Base-by-base conservation (phyloP, 2,797 vertebrate species). In the Ceryle rudis region DNA sequence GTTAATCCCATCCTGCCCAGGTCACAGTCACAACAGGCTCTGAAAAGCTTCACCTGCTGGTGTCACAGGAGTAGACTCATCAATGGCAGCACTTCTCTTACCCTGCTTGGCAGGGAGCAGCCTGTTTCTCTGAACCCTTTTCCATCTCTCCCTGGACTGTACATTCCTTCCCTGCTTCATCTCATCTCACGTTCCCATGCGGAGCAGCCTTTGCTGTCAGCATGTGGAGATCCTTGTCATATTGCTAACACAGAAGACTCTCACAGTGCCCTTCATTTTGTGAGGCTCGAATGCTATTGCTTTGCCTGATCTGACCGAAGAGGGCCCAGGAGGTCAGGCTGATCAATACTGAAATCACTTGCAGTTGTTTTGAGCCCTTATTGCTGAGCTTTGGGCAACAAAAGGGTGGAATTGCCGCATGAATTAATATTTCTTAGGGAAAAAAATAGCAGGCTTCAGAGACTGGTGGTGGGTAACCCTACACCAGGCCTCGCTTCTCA, bases 1-100 rank as follows among this genome's bases (percentile, higher is more conserved):
- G 73, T 41, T 96, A 96, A 97, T 96, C 91, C 94, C 69, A 20
- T 77, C 90, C 83, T 96, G 90, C 95, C 95, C 94, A 93, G 96
- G 95, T 93, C 96, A 96, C 88, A 96, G 96, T 79, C 87, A 94
- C 82, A 75, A 79, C 60, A 77, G 85, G 86, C 88, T 95, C 87
- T 49, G 74, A 52, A 67, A 46, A 89, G 66, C 94, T 89, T 97
- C 95, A 93, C 96, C 93, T 95, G 94, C 95, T 93, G 57, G 93
- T 94, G 96, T 95, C 94, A 95, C 57, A 90, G 88, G 83, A 89
- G 60, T 55, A 58, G 79, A 29, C 35, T 94, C 71, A 90, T 95
- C 91, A 82, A 46, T 95, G 93, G 88, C 91, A 90, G 88, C 19
- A 3, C 81, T 95, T 85, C 88, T 90, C 73, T 86, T 58, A 46